Percentiles rank a stretch among this genome's conserved stretches.
phyloP scores from a whole-genome alignment of 2,797 vertebrate genomes.

The Neosilurus mollespiculum region DNA sequence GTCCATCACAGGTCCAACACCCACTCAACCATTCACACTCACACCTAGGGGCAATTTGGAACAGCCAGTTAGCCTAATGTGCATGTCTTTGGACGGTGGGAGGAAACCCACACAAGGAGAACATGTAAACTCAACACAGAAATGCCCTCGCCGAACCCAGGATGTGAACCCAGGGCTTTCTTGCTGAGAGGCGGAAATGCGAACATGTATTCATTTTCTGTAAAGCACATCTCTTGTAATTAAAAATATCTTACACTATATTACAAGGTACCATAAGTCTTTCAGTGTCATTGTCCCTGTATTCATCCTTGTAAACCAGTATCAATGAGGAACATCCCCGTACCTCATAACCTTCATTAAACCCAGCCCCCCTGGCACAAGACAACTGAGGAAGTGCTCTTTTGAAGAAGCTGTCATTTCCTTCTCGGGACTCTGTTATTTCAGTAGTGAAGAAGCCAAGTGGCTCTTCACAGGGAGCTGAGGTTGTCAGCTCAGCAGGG shows the following conservation, averaged over 20 bases:
- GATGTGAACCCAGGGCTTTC: no score
- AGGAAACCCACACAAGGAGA: no score
- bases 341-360: constrained; percentile 27
- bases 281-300: background rate
- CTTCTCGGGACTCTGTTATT: constrained; percentile 72
- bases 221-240: background rate
- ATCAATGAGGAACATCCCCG: constrained; percentile 6
- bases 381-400: constrained; percentile 53
- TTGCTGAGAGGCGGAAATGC: no score
- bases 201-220: background rate
- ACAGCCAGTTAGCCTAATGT: no score
- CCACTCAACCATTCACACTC: no score
- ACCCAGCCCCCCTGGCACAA: constrained; percentile 55
- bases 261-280: background rate
- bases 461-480: constrained; percentile 68
- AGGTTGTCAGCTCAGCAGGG: constrained; percentile 73
- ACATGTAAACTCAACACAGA: no score
- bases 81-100: no score
- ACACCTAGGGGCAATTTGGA: no score
- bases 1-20: no score
- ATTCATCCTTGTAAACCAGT: background rate
- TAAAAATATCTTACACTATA: background rate
- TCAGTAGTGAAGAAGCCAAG: constrained; percentile 73
- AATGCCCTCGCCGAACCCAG: no score
- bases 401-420: constrained; percentile 76